Conservation (phyloP, 2,888 invertebrate genomes). For the Melanophora roralis region DNA sequence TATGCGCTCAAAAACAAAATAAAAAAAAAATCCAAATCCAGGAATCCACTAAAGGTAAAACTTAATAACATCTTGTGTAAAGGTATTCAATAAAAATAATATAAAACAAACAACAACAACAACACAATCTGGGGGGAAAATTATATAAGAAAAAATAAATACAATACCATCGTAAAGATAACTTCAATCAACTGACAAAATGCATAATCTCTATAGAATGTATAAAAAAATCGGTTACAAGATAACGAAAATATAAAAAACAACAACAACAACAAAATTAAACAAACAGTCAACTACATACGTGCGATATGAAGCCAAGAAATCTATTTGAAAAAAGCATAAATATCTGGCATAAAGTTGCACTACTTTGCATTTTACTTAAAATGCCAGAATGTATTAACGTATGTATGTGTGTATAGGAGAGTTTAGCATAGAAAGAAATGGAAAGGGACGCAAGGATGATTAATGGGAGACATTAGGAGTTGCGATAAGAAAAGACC, state of each 20-base stretch:
- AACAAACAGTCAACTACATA: not conserved
- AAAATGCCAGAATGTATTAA: not conserved
- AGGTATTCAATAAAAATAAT: constrained; percentile 43
- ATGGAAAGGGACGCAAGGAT: not conserved
- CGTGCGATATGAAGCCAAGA: not conserved
- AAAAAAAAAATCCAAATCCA: no score
- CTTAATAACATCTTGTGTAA: constrained; percentile 40
- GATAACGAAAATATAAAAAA: constrained; percentile 65
- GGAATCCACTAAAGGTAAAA: constrained; percentile 35
- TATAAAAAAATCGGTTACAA: constrained; percentile 71
- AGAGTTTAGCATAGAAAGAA: not conserved
- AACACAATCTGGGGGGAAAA: constrained; percentile 1
- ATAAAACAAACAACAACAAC: constrained; percentile 4
- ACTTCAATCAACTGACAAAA: constrained; percentile 74
- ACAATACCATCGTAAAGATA: constrained; percentile 70
- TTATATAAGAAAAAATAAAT: constrained; percentile 41
- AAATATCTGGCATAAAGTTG: not conserved
- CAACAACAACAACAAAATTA: not conserved
- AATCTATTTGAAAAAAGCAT: not conserved
- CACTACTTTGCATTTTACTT: constrained; percentile 2
- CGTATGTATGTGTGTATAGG: no score
- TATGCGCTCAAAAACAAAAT: constrained; percentile 29
- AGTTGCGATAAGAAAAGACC: constrained; percentile 16
- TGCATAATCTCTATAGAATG: constrained; percentile 71
- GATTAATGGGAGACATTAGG: constrained; percentile 15